Percentiles rank a stretch among this genome's conserved stretches.
Conservation (phyloP, 2,797 vertebrate species). For the Epinephelus malabaricus region DNA sequence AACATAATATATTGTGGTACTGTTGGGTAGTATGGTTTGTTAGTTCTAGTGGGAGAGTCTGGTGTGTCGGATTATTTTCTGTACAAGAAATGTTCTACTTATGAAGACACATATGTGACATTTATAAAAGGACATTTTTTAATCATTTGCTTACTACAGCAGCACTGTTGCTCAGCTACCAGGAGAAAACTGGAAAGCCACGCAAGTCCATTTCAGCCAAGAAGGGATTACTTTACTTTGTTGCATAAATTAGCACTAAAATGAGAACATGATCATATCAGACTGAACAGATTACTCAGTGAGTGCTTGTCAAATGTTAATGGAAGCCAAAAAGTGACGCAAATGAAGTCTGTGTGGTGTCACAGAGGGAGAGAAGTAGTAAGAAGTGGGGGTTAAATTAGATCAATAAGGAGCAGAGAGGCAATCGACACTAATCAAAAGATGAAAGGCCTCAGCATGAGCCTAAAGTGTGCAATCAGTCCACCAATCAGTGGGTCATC, state of each 20-base stretch:
- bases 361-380: background rate
- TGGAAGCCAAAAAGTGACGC: too few relatives aligned
- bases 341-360: background rate
- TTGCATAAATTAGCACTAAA: background rate
- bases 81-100: too few relatives aligned
- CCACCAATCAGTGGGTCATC: background rate
- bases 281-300: background rate
- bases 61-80: too few relatives aligned
- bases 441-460: background rate
- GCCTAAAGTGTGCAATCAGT: background rate
- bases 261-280: background rate
- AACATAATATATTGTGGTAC: background rate
- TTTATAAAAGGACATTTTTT: background rate
- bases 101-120: too few relatives aligned
- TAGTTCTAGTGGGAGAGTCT: too few relatives aligned
- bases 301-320: background rate
- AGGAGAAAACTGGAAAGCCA: background rate
- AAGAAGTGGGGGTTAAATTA: slow-evolving; percentile 7
- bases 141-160: background rate
- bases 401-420: slow-evolving; percentile 24
- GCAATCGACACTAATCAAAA: slow-evolving; percentile 2
- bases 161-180: background rate
- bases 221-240: background rate
- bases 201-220: background rate
- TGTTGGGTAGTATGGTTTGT: background rate